Conservation (phyloP, 2,797 vertebrate genomes). For the Amazonetta brasiliensis region DNA sequence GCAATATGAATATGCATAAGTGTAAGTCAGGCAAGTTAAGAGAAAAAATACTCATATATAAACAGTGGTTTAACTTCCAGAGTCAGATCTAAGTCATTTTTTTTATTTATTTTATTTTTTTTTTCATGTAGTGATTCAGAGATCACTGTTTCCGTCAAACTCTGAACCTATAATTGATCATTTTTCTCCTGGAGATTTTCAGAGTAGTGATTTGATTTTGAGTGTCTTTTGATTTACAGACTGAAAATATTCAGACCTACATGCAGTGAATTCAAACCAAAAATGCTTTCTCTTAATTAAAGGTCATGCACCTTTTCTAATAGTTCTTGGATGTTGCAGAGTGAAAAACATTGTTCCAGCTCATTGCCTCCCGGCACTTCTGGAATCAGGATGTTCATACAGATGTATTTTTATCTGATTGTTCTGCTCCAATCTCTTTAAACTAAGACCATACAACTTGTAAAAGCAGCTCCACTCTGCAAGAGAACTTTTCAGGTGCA, state of each 20-base stretch:
- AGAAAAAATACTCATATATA: background rate
- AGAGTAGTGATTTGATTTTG: background rate
- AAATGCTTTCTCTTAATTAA: background rate
- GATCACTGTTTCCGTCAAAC: background rate
- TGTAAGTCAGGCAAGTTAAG: background rate
- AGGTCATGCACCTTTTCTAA: background rate
- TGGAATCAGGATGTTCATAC: background rate
- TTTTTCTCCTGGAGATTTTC: background rate
- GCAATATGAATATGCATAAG: background rate
- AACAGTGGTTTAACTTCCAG: background rate
- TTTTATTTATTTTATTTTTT: background rate
- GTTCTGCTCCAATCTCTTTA: background rate
- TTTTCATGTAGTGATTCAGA: background rate
- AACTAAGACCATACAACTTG: background rate
- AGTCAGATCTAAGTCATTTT: background rate
- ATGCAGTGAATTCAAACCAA: background rate
- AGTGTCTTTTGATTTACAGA: background rate
- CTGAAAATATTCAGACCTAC: background rate
- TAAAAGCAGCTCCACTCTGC: background rate
- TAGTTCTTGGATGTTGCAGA: background rate
- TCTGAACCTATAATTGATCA: background rate
- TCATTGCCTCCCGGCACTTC: background rate
- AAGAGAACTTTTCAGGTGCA: background rate
- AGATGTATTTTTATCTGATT: background rate
- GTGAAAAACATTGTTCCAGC: background rate